A percentile compares a stretch with the other conserved stretches of the same genome.
Evolutionary conservation across 2,113 vertebrate genomes (phyloP).

Genomic region (Lagopus leucura): DNA sequence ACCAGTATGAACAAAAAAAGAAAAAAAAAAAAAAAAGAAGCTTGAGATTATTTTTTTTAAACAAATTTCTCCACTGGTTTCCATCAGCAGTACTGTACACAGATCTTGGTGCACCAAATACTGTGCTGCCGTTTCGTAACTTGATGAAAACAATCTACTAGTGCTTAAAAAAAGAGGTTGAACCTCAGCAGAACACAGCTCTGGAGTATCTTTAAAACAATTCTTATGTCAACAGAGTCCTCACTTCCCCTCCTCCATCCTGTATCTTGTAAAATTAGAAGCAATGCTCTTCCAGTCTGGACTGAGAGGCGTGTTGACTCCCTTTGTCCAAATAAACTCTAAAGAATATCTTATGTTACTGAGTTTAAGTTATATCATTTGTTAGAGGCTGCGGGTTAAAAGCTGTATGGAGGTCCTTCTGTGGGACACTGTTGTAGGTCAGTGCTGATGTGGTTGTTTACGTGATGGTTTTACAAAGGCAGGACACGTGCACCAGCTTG

Average conservation of each 20-base stretch:
- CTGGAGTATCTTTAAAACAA: not conserved
- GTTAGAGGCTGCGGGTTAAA: not conserved
- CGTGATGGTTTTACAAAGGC: not conserved
- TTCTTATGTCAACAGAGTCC: not conserved
- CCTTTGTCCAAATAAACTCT: not conserved
- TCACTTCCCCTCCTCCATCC: not conserved
- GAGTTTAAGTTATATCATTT: not conserved
- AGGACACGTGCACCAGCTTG: not conserved
- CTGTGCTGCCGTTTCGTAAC: not conserved
- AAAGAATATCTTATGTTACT: not conserved
- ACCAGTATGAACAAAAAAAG: not conserved
- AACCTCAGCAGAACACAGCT: not conserved
- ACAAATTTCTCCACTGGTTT: slow-evolving; percentile 28
- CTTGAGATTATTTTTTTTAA: not conserved
- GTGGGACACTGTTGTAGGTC: rapidly evolving
- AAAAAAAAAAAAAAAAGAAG: not conserved
- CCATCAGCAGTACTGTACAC: not conserved
- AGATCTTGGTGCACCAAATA: not conserved
- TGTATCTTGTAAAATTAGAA: not conserved
- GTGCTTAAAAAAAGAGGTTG: not conserved
- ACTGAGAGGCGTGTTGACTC: not conserved
- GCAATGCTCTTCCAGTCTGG: not conserved
- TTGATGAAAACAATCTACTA: not conserved
- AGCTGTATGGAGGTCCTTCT: rapidly evolving
- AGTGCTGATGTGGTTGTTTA: rapidly evolving